Evolutionary conservation across 2,888 invertebrate species (phyloP), one percentile per base, ranked within the genome.

Genomic region (Metacarcinus magister): DNA sequence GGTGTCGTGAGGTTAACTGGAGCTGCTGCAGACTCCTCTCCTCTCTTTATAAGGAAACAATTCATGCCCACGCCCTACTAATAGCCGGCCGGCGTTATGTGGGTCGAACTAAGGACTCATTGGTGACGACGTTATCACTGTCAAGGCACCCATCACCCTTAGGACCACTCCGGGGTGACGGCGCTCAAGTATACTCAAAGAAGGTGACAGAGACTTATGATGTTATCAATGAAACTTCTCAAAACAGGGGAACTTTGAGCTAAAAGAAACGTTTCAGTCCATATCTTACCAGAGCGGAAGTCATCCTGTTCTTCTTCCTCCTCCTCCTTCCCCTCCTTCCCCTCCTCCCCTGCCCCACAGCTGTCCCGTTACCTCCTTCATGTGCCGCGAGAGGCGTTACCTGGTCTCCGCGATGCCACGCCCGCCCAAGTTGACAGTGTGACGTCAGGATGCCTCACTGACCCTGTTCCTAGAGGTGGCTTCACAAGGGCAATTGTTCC

Each of bases 1-100:
- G 87, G 16, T n/a, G 87, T 87, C 87, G 87, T 87, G 87, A 87
- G 87, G 19, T 19, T 87, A 39, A 87, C 87, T 67, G 67, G n/a
- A 0, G 39, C 16, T 39, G 39, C 87, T 0, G 16, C 39, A 87
- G 87, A 32, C 39, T 87, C 39, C 10, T 39, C 87, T 19, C 39
- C 39, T n/a, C 39, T 16, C 87, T 87, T 87, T 87, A 87, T 87
- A 87, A 87, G 39, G 87, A 32, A 87, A 32, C 16, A 87, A 39
- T 39, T 39, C 32, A 39, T 39, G 39, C 39, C 39, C 13, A 28
- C 82, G 82, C 87, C 87, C 87, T 10, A 10, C 87, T 87, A 87
- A 87, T 87, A 39, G 87, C 67, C n/a, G 54, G 28, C 8, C 0
- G 75, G 28, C 75, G 39, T 16, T 2, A 87, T 87, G 87, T 87